Conservation (phyloP, 64 coral and sea anemone species). For the Platygyra sinensis region DNA sequence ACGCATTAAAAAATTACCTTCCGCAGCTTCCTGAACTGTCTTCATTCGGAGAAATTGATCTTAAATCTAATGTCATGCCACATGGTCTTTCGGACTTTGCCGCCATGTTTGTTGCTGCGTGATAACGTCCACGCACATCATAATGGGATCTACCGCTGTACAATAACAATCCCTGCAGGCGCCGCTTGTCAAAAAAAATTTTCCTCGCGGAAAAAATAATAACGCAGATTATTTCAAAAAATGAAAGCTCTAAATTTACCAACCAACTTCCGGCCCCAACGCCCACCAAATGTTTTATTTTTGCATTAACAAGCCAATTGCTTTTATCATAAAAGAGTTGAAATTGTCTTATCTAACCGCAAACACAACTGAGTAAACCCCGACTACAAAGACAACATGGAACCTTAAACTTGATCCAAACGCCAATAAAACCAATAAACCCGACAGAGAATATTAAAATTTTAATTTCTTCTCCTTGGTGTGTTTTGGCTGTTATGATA, state of each 20-base stretch:
- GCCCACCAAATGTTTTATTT: conserved; percentile 8
- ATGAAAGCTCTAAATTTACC: background rate
- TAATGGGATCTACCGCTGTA: background rate
- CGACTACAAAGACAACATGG: conserved; percentile 3
- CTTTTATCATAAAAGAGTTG: conserved; percentile 30
- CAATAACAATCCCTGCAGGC: conserved; percentile 16
- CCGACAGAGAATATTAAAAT: conserved; percentile 1
- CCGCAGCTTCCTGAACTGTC: conserved; percentile 71
- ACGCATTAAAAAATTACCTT: conserved; percentile 15
- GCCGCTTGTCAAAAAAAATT: background rate
- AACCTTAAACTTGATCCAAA: background rate
- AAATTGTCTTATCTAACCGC: conserved; percentile 19
- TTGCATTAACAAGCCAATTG: conserved; percentile 21
- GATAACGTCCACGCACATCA: background rate
- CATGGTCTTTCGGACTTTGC: conserved; percentile 42
- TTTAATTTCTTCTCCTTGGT: background rate
- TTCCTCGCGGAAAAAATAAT: background rate
- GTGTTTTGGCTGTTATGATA: background rate
- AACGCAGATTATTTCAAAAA: background rate
- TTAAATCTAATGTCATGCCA: conserved; percentile 15
- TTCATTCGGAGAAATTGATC: conserved; percentile 63
- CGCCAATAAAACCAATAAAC: background rate
- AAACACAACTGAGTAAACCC: conserved; percentile 51
- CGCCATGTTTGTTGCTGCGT: conserved; percentile 62
- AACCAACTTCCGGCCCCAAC: conserved; percentile 4